Base-by-base conservation (phyloP, 1,140 invertebrate genomes). In the Heterodera schachtii region DNA sequence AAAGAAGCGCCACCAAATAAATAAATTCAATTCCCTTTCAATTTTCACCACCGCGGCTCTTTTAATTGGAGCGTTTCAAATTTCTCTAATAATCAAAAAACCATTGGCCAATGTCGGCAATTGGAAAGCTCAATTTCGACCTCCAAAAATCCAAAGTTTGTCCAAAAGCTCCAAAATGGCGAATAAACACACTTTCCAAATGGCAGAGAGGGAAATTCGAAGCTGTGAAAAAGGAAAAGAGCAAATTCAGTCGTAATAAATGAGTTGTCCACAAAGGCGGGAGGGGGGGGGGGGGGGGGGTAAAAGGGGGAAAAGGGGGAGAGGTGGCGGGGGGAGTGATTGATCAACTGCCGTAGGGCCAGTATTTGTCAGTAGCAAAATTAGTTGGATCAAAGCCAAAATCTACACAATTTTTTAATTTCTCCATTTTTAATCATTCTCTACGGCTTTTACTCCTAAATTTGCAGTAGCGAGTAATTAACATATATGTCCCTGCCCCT, bases 151-250 rank as follows among this genome's bases (percentile, higher is more conserved):
- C 57, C 57, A 43, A 69, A 69, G 41, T 69, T 69, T 69, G n/a
- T n/a, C 67, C n/a, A 71, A 71, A 71, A 71, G 44, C 13, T 41
- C 9, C 4, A 71, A 71, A 71, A 43, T 71, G 21, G 69, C 67
- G 21, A 71, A 71, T 71, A 71, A 71, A 71, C 69, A 71, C 9
- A 16, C 11, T 64, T 52, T 19, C 57, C 57, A 71, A 70, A 11
- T 41, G 69, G 2, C 21, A 13, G 31, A n/a, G 9, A 41, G 31
- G 69, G 41, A 46, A 71, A 71, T 71, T 41, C 31, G 69, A 71
- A 43, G 31, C 69, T 46, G 31, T 31, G 69, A 13, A 71, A 8
- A 41, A 11, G 69, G 31, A 43, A 19, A 19, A 43, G 69, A 71
- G 41, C 31, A 71, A 71, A 64, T 19, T 64, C 57, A 19, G 57